Evolutionary conservation across 2,888 invertebrate species (phyloP).

Genomic region (Zaprionus bogoriensis): DNA sequence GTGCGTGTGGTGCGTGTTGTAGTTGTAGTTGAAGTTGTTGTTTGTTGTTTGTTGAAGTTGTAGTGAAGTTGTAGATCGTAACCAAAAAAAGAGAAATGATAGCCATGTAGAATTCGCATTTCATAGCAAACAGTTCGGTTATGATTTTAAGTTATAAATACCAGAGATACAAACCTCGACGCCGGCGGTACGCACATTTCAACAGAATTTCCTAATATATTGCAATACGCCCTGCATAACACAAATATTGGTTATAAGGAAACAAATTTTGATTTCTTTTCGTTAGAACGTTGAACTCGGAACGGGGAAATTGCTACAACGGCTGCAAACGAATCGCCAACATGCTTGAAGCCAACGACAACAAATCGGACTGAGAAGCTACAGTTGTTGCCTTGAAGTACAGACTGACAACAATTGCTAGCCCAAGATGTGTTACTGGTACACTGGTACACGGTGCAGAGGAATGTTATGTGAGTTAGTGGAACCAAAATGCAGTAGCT

Average conservation of each 20-base stretch:
- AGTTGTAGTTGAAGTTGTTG: conserved; percentile 33
- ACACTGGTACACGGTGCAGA: not conserved
- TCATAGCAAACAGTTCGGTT: conserved; percentile 16
- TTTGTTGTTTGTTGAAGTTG: conserved; percentile 42
- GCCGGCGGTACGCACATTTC: conserved; percentile 81
- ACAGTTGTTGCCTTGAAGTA: conserved; percentile 16
- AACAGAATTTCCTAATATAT: conserved; percentile 82
- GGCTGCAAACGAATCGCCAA: conserved; percentile 9
- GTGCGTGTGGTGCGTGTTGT: conserved; percentile 36
- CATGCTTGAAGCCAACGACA: conserved; percentile 13
- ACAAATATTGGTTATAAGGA: conserved; percentile 57
- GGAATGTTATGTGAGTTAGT: not conserved
- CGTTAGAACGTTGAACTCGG: not conserved
- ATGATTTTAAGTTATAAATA: conserved; percentile 17
- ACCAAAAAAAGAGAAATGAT: conserved; percentile 63
- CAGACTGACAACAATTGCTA: not conserved
- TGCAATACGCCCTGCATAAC: conserved; percentile 82
- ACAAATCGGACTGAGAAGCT: not conserved
- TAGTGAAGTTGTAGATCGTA: conserved; percentile 18
- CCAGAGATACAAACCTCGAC: conserved; percentile 79
- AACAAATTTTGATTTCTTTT: conserved; percentile 46
- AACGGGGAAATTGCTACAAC: conserved; percentile 1
- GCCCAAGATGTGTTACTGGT: not conserved
- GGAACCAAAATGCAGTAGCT: not conserved
- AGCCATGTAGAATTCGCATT: conserved; percentile 26